Base-by-base conservation (phyloP, 2,888 invertebrate genomes). In the Agonopterix arenella region DNA sequence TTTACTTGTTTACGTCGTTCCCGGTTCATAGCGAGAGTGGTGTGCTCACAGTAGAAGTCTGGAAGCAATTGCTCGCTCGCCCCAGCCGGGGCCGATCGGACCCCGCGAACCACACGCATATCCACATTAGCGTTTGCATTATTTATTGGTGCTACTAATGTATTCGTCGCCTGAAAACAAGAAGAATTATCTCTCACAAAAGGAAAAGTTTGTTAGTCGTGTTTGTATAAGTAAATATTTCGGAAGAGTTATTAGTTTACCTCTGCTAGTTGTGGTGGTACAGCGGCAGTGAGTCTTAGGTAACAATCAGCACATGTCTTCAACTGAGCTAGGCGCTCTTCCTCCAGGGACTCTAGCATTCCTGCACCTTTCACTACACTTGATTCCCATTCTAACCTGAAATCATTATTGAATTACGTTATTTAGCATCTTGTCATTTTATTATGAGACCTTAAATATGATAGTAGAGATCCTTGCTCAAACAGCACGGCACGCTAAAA, bases 31-130 rank as follows among this genome's bases (percentile, higher is more conserved):
- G 96, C 95, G 64, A 97, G 91, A 1, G 96, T 96, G 58, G 96
- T 94, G 82, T 98, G 98, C 76, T 98, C 98, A 65, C 98, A 97
- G 83, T 97, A 98, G 88, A 97, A 97, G 82, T 98, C 97, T 0
- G 98, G 96, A 56, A 98, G 84, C 48, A 97, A 89, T 77, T 98
- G 97, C 70, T 98, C 97, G 60, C 91, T 91, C 45, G 91, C 90
- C 0, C 91, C 92, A 40, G 91, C 90, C 0, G 92, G 91, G 7
- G 92, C 92, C 11, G 93, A 93, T 50, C 93, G 91, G 50, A 93
- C 92, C 53, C 93, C 94, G 45, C 92, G 84, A 57, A 92, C 90
- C 8, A 92, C 91, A 2, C 90, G 81, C 75, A 93, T 86, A 63
- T 93, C 93, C 66, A 93, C 92, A 54, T 93, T 90, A 8, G 94